phyloP scores from a whole-genome alignment of 2,113 vertebrate species.

The Hyla sarda region DNA sequence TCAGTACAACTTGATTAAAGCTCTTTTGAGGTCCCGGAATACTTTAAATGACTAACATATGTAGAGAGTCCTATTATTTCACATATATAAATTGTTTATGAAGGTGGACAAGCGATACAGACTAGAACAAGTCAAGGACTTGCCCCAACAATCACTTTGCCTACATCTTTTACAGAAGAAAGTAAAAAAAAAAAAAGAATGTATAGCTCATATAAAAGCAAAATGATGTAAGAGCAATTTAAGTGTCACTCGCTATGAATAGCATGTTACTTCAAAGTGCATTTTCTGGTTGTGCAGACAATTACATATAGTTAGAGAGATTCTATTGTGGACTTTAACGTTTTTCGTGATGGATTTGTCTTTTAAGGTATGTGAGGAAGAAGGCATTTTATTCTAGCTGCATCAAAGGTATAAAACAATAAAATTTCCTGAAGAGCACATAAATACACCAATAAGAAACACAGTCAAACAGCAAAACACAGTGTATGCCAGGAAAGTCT shows the following conservation, averaged over 20 bases:
- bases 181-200: background rate
- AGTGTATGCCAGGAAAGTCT: background rate
- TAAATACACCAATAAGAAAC: background rate
- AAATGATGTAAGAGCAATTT: constrained; percentile 46
- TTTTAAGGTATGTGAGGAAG: background rate
- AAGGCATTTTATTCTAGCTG: background rate
- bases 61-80: constrained; percentile 1
- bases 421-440: background rate
- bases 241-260: constrained; percentile 29
- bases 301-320: constrained; percentile 26
- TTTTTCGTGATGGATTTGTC: constrained; percentile 31
- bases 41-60: background rate
- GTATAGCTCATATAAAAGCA: constrained; percentile 27
- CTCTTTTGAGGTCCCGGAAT: background rate
- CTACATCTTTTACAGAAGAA: constrained; percentile 30
- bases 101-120: background rate
- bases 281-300: constrained; percentile 31
- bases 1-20: background rate
- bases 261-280: constrained; percentile 41
- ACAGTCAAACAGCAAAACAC: background rate
- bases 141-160: constrained; percentile 22
- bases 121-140: constrained; percentile 41
- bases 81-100: constrained; percentile 15
- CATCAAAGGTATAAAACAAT: background rate
- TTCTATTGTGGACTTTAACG: constrained; percentile 2